Evolutionary conservation across 2,797 vertebrate genomes (phyloP).

Genomic region (Sardinella longiceps): DNA sequence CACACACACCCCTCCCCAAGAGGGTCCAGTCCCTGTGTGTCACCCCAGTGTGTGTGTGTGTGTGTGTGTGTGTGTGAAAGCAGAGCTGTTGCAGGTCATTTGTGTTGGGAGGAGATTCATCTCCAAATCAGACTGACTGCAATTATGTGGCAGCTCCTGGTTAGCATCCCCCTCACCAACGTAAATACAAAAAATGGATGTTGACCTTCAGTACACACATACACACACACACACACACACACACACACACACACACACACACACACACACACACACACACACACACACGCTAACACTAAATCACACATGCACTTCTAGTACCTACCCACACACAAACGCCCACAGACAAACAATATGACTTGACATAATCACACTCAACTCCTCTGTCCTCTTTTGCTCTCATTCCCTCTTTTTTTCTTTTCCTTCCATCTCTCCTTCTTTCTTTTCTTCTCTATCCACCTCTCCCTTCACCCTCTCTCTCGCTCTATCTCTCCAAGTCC

Average conservation of each 20-base stretch:
- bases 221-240: not conserved
- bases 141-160: constrained; percentile 72
- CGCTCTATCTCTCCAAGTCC: constrained; percentile 3
- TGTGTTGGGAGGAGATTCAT: constrained; percentile 81
- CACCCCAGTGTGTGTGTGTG: not conserved
- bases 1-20: too few relatives aligned
- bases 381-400: not conserved
- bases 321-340: not conserved
- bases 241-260: constrained; percentile 44
- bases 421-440: not conserved
- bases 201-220: not conserved
- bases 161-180: constrained; percentile 50
- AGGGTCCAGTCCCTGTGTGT: constrained; percentile 27
- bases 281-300: constrained; percentile 38
- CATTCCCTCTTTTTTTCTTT: not conserved
- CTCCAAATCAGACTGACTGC: constrained; percentile 79
- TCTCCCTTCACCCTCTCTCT: constrained; percentile 14
- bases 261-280: constrained; percentile 37
- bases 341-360: not conserved
- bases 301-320: not conserved
- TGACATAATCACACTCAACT: not conserved
- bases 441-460: not conserved
- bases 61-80: not conserved
- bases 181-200: constrained; percentile 45
- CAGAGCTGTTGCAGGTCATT: constrained; percentile 65